A percentile compares a stretch with the other conserved stretches of the same genome.
Conservation (phyloP, 2,888 invertebrate species). For the Morpho helenor region DNA sequence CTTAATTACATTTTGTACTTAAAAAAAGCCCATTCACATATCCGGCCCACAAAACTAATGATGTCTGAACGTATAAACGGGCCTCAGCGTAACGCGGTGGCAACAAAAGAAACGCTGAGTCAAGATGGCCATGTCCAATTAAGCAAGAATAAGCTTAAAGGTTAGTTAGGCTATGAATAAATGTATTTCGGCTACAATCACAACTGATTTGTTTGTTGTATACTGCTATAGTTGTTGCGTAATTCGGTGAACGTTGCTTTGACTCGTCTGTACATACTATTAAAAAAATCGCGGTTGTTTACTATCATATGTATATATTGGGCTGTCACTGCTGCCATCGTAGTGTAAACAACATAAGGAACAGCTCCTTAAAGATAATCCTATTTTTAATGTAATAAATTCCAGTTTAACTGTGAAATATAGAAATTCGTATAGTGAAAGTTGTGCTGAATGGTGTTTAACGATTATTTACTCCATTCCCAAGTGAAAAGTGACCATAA, state of each 20-base stretch:
- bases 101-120: constrained; percentile 29
- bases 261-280: too few relatives aligned
- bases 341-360: too few relatives aligned
- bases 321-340: too few relatives aligned
- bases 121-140: constrained; percentile 30
- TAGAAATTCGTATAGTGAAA: too few relatives aligned
- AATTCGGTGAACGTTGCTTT: neutral
- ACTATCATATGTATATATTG: too few relatives aligned
- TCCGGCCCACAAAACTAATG: constrained; percentile 3
- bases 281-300: too few relatives aligned
- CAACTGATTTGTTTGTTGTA: constrained; percentile 6
- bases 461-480: too few relatives aligned
- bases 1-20: neutral
- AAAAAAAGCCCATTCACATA: constrained; percentile 10
- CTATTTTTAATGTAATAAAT: too few relatives aligned
- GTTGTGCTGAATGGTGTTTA: too few relatives aligned
- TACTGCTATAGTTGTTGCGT: constrained; percentile 1
- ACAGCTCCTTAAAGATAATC: too few relatives aligned
- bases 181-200: constrained; percentile 15
- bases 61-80: constrained; percentile 6
- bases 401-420: too few relatives aligned
- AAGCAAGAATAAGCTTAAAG: constrained; percentile 27
- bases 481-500: too few relatives aligned
- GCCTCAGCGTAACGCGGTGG: constrained; percentile 27
- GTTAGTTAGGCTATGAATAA: constrained; percentile 19